Base-by-base conservation (phyloP, 2,113 vertebrate species). In the Colaptes auratus region DNA sequence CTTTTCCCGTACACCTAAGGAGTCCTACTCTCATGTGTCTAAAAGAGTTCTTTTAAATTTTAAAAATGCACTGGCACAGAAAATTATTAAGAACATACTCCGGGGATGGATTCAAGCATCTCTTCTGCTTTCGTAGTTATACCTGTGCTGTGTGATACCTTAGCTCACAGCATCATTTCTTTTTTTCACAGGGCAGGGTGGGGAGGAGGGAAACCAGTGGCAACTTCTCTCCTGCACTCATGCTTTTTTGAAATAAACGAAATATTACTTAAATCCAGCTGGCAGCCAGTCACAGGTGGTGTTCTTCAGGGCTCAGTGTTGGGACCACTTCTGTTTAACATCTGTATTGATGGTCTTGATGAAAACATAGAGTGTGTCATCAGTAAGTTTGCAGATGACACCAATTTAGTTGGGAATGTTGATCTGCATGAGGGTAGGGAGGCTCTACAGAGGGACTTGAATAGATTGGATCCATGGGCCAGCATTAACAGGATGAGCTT, bases 21-120 rank as follows among this genome's bases (percentile, higher is more conserved):
- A 50, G 6, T 35, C 4, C 0, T 64, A 55, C 11, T 30, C n/a
- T 66, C 33, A 15, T 0, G 0, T 64, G 42, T 39, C 42, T 82
- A 8, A 59, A 84, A 80, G 39, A 82, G 18, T 0, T 0, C 31
- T 88, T 87, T 63, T 66, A 42, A 50, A 80, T 82, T 87, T 79
- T 17, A 48, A 76, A 77, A 88, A 78, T n/a, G 31, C 5, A 3
- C 30, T 0, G 0, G 36, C 61, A 53, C 39, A 73, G 50, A 60
- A 50, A 56, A 52, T 48, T 15, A 76, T 5, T 44, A 52, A 48
- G 66, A 65, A 17, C 0, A 0, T 42, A 28, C 21, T 30, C 64
- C 3, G 3, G 59, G 74, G 91, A 84, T 36, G 61, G 65, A 46
- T 35, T 82, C n/a, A 70, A 63, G 18, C 55, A 36, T 70, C 73